A percentile compares a stretch with the other conserved stretches of the same genome.
phyloP scores from a whole-genome alignment of 2,888 invertebrate genomes.

The Xestia rhomboidea region DNA sequence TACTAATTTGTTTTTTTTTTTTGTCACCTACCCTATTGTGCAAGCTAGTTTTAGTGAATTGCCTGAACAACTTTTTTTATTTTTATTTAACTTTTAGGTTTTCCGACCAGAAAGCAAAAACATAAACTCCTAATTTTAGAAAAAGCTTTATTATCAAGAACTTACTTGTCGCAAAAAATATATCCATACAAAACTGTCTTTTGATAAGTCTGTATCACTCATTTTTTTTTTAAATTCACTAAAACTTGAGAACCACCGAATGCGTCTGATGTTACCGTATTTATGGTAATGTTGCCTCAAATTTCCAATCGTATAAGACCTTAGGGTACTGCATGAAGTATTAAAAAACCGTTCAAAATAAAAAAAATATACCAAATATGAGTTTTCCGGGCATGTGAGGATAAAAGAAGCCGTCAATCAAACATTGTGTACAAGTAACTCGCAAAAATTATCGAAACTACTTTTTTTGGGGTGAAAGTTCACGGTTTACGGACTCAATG shows the following conservation, averaged over 20 bases:
- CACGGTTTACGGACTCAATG: no score
- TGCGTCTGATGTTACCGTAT: not conserved
- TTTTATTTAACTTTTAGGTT: no score
- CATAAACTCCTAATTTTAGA: not conserved
- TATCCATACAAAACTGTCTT: conserved; percentile 21
- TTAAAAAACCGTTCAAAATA: not conserved
- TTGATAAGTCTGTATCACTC: not conserved
- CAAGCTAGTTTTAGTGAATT: no score
- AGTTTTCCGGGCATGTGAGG: no score
- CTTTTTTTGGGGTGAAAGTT: no score
- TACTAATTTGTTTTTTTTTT: no score
- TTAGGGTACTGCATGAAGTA: conserved; percentile 21
- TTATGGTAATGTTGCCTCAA: not conserved
- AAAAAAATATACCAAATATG: not conserved
- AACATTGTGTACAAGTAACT: no score
- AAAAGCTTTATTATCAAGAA: not conserved
- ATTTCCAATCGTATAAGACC: not conserved
- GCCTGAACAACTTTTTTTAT: no score
- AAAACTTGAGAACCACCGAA: not conserved
- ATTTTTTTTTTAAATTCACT: conserved; percentile 26
- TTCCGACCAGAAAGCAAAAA: not conserved
- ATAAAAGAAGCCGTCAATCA: no score
- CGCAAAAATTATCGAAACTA: no score
- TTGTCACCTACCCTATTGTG: no score
- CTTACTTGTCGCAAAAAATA: conserved; percentile 47